Evolutionary conservation across 2,888 invertebrate species (phyloP).

Genomic region (Mesoligia furuncula): DNA sequence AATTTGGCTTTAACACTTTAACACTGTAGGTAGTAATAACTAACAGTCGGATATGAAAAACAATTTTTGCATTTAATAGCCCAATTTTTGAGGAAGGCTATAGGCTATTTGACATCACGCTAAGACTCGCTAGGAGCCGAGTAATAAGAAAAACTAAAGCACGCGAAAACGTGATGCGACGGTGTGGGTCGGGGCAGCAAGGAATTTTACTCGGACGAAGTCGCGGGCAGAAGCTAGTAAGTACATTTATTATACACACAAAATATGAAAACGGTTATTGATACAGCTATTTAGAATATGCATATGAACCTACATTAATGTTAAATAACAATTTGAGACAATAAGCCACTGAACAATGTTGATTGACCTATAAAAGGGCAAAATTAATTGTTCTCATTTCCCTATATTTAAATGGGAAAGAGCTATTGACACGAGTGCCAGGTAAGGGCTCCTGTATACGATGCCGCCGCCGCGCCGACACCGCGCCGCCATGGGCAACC

Average conservation of each 20-base stretch:
- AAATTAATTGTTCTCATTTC: slow-evolving; percentile 31
- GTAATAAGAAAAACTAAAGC: neutral
- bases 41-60: too few relatives aligned
- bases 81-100: too few relatives aligned
- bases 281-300: neutral
- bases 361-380: slow-evolving; percentile 8
- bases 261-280: slow-evolving; percentile 4
- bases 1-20: too few relatives aligned
- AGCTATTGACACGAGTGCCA: slow-evolving; percentile 19
- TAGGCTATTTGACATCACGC: too few relatives aligned
- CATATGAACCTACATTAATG: neutral
- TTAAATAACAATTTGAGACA: slow-evolving; percentile 16
- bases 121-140: too few relatives aligned
- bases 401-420: neutral
- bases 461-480: too few relatives aligned
- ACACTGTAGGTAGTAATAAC: too few relatives aligned
- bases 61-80: too few relatives aligned
- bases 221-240: neutral
- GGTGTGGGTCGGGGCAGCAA: neutral
- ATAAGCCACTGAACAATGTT: neutral
- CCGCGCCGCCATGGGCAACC: too few relatives aligned
- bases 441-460: too few relatives aligned
- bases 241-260: neutral
- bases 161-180: neutral
- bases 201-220: neutral